These are phyloP conservation scores for Argentina silus DNA, from an alignment of 2,797 vertebrate genomes.

Conservation along the genomic window DNA sequence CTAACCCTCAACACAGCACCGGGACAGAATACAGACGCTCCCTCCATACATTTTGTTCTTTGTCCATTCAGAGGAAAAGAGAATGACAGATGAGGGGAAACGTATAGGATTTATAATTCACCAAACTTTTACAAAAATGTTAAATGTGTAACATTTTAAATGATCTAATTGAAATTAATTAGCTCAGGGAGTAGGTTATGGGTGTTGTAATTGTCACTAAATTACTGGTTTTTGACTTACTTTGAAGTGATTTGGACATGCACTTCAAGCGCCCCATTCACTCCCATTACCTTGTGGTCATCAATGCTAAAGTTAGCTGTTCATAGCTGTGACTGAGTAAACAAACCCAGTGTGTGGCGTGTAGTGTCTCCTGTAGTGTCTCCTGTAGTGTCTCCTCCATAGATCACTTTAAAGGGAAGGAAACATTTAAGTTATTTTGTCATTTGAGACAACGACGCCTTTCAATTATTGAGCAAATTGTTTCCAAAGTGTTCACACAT, in stretches of 20 bases:
- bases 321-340: neutral
- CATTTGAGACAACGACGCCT: neutral
- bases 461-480: neutral
- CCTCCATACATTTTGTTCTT: neutral
- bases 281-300: neutral
- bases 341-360: neutral
- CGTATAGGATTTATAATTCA: neutral
- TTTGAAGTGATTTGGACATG: neutral
- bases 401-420: neutral
- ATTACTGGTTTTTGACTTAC: too few relatives aligned
- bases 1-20: constrained; percentile 16
- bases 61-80: neutral
- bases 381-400: neutral
- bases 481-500: neutral
- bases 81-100: neutral
- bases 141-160: neutral
- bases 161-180: too few relatives aligned
- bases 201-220: neutral
- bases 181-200: neutral
- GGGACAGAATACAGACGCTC: constrained; percentile 27
- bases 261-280: neutral
- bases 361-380: neutral
- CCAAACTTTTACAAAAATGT: neutral
- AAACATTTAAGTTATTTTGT: constrained; percentile 3
- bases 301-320: neutral